These are phyloP conservation scores for Meganola albula DNA, from an alignment of 2,888 invertebrate species.

Conservation along the genomic window DNA sequence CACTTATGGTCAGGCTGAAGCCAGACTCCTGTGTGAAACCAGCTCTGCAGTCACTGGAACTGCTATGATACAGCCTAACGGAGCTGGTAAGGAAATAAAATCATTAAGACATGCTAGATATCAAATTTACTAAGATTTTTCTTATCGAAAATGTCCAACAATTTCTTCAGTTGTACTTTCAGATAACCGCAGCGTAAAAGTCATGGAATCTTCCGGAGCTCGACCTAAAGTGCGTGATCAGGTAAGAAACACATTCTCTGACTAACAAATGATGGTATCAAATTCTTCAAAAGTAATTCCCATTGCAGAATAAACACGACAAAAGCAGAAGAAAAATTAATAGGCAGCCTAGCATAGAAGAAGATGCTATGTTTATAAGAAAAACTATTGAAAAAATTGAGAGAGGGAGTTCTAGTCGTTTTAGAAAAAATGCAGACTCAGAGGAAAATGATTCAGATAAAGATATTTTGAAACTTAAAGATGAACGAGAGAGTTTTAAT, in stretches of 20 bases:
- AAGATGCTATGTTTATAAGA: slow-evolving; percentile 67
- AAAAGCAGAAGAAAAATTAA: slow-evolving; percentile 44
- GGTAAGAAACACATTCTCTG: slow-evolving; percentile 40
- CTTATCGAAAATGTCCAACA: slow-evolving; percentile 1
- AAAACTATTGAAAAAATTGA: slow-evolving; percentile 72
- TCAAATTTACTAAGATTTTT: neutral
- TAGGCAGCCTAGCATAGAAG: slow-evolving; percentile 67
- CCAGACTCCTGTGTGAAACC: slow-evolving; percentile 66
- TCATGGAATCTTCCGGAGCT: slow-evolving; percentile 39
- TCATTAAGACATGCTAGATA: neutral
- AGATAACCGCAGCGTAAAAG: slow-evolving; percentile 43
- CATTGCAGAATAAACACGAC: slow-evolving; percentile 44
- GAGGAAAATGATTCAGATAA: slow-evolving; percentile 26
- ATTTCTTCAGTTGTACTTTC: slow-evolving; percentile 41
- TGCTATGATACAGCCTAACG: slow-evolving; percentile 61
- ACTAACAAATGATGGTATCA: slow-evolving; percentile 7
- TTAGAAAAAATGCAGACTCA: slow-evolving; percentile 32
- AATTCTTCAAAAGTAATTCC: slow-evolving; percentile 21
- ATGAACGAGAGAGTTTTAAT: slow-evolving; percentile 40
- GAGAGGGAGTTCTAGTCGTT: slow-evolving; percentile 56
- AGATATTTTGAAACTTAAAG: slow-evolving; percentile 32
- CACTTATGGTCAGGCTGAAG: slow-evolving; percentile 80
- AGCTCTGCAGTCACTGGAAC: slow-evolving; percentile 65
- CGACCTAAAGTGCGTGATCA: slow-evolving; percentile 54
- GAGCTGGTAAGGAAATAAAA: slow-evolving; percentile 43